Evolutionary conservation across 2,888 invertebrate genomes (phyloP).

Genomic region (Heteromurus nitidus): DNA sequence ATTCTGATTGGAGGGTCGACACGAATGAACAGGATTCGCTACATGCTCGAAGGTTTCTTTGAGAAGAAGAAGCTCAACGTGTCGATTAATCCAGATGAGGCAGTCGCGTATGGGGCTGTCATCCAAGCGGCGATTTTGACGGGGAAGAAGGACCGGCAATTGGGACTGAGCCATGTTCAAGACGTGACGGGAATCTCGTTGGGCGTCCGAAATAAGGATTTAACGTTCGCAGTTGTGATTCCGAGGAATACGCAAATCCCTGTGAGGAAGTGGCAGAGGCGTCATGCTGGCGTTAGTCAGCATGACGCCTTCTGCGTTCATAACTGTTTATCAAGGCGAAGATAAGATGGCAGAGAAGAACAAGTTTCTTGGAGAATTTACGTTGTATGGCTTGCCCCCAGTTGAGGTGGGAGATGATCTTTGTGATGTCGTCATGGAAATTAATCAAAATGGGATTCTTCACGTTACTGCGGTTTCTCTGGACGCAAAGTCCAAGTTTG

Average conservation of each 20-base stretch:
- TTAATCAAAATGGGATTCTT: constrained; percentile 59
- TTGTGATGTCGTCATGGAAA: constrained; percentile 54
- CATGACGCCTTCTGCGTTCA: constrained; percentile 57
- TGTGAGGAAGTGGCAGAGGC: constrained; percentile 21
- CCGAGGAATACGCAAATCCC: constrained; percentile 56
- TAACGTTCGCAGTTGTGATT: constrained; percentile 34
- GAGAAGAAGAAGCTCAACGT: constrained; percentile 83
- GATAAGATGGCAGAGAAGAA: constrained; percentile 42
- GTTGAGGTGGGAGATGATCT: constrained; percentile 49
- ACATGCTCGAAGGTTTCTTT: constrained; percentile 84
- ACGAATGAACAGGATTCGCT: constrained; percentile 87
- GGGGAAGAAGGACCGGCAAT: constrained; percentile 39
- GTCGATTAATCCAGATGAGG: constrained; percentile 87
- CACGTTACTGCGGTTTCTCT: constrained; percentile 50
- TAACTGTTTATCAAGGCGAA: constrained; percentile 63
- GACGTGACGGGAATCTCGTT: constrained; percentile 64
- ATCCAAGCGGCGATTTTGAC: constrained; percentile 83
- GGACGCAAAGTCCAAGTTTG: constrained; percentile 38
- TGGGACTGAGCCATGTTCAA: constrained; percentile 52
- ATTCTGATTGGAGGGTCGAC: constrained; percentile 89
- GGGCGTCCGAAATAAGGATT: constrained; percentile 38
- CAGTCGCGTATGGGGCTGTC: constrained; percentile 87
- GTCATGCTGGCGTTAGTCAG: constrained; percentile 59
- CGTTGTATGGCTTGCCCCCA: constrained; percentile 60
- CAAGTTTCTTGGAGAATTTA: constrained; percentile 55